Evolutionary conservation across 2,888 invertebrate genomes (phyloP).

Genomic region (Scaptomyza flava): DNA sequence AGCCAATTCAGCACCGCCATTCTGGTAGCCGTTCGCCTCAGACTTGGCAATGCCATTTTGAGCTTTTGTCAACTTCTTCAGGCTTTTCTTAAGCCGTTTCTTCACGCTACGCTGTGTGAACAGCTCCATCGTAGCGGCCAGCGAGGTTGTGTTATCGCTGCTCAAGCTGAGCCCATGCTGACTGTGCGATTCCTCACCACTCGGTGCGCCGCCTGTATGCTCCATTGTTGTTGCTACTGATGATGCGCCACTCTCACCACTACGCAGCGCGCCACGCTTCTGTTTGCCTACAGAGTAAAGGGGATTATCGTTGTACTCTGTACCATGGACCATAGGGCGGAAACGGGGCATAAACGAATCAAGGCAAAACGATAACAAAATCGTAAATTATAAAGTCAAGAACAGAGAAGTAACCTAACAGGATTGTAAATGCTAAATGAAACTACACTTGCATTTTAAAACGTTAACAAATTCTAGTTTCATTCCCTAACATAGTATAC

Average conservation of each 20-base stretch:
- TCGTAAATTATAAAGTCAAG: conserved; percentile 64
- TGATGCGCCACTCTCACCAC: conserved; percentile 39
- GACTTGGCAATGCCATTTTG: conserved; percentile 53
- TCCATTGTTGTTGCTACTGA: conserved; percentile 37
- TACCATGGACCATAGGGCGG: conserved; percentile 44
- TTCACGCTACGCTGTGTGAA: conserved; percentile 81
- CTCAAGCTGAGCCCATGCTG: conserved; percentile 63
- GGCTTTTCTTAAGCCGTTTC: conserved; percentile 81
- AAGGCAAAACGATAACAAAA: conserved; percentile 52
- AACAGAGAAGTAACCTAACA: conserved; percentile 27
- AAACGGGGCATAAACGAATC: conserved; percentile 38
- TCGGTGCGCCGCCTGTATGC: conserved; percentile 35
- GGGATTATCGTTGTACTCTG: conserved; percentile 84
- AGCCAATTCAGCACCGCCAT: conserved; percentile 20
- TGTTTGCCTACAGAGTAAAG: conserved; percentile 83
- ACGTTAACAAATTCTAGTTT: conserved; percentile 3
- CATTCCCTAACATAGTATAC: background rate
- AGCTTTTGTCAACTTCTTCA: conserved; percentile 75
- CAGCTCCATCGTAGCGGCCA: conserved; percentile 77
- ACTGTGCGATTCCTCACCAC: conserved; percentile 61
- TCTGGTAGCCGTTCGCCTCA: conserved; percentile 34
- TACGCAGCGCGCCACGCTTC: conserved; percentile 68
- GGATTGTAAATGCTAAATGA: conserved; percentile 20
- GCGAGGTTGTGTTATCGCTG: conserved; percentile 70
- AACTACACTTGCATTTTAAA: conserved; percentile 7